Evolutionary conservation across 64 coral and sea anemone species (phyloP).

Genomic region (Stichodactyla mertensii): DNA sequence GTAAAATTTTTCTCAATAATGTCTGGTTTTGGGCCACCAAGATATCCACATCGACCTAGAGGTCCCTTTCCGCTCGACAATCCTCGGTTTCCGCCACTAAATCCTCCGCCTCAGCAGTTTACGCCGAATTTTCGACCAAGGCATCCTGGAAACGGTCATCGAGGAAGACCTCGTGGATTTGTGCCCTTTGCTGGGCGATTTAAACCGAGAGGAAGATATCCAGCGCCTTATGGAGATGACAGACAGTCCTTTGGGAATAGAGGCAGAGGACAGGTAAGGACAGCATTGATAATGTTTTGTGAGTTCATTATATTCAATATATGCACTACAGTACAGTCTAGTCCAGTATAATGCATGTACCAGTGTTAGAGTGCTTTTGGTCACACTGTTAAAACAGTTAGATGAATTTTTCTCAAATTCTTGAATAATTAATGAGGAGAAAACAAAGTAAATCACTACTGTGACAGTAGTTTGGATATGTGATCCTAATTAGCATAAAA

Average conservation of each 20-base stretch:
- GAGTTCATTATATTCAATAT: too few relatives aligned
- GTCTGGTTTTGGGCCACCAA: slow-evolving; percentile 24
- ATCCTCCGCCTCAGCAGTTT: slow-evolving; percentile 18
- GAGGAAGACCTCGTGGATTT: neutral
- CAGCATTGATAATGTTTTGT: neutral
- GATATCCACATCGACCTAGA: slow-evolving; percentile 20
- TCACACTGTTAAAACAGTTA: too few relatives aligned
- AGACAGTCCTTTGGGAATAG: slow-evolving; percentile 13
- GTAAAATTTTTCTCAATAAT: slow-evolving; percentile 7
- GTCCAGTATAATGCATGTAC: too few relatives aligned
- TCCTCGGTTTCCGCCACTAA: slow-evolving; percentile 23
- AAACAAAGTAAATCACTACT: too few relatives aligned
- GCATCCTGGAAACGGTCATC: neutral
- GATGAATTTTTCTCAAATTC: too few relatives aligned
- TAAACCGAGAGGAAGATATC: neutral
- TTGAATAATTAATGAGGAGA: too few relatives aligned
- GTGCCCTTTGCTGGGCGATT: neutral
- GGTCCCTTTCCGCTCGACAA: slow-evolving; percentile 5
- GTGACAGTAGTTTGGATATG: too few relatives aligned
- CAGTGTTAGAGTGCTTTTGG: too few relatives aligned
- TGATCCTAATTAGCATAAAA: too few relatives aligned
- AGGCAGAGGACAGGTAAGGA: slow-evolving; percentile 5
- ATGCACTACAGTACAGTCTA: too few relatives aligned
- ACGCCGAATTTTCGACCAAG: slow-evolving; percentile 10
- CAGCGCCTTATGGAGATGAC: neutral